Conservation (phyloP, 2,888 invertebrate species). For the Morpho achilles region DNA sequence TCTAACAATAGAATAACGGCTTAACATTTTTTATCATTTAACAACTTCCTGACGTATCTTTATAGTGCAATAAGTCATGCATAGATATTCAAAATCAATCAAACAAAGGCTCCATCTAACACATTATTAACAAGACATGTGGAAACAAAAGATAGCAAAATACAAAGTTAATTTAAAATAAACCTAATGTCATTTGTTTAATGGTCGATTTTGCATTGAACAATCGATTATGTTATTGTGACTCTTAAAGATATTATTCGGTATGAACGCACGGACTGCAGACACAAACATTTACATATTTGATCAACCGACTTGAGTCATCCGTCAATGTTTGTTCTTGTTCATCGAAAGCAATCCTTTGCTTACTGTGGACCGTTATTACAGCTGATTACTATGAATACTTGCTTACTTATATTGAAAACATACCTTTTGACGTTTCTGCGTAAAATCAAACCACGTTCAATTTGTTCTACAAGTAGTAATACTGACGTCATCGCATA, state of each 20-base stretch:
- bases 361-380: conserved; percentile 4
- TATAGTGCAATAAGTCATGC: conserved; percentile 16
- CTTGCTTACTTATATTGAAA: neutral
- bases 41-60: neutral
- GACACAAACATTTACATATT: conserved; percentile 30
- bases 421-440: no score
- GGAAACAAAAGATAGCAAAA: conserved; percentile 15
- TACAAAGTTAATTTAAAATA: neutral
- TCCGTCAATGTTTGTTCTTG: conserved; percentile 21
- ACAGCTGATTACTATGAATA: conserved; percentile 1
- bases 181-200: neutral
- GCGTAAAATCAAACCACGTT: no score
- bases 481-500: no score
- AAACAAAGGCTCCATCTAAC: conserved; percentile 24
- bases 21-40: neutral
- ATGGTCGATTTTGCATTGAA: conserved; percentile 16
- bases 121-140: conserved; percentile 23
- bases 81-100: conserved; percentile 24
- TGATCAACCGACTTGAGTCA: conserved; percentile 31
- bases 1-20: neutral
- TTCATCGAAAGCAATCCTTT: conserved; percentile 9
- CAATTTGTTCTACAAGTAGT: no score
- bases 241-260: conserved; percentile 17
- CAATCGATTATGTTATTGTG: neutral
- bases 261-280: conserved; percentile 23